Base-by-base conservation (phyloP, 2,113 vertebrate genomes). In the Notothenia rossii region DNA sequence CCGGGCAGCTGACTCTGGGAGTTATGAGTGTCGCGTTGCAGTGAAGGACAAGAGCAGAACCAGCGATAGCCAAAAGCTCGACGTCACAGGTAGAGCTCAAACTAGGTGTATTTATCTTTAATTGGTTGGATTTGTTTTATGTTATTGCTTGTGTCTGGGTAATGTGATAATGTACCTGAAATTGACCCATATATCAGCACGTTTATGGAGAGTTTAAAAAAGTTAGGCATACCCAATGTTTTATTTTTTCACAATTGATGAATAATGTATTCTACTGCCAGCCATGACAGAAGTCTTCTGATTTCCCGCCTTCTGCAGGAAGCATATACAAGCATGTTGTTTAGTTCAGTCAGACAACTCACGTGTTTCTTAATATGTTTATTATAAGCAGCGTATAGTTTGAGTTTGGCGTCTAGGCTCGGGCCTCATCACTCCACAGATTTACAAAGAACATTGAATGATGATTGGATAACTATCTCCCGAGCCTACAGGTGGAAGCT, bases 1-100 rank as follows among this genome's bases (percentile, higher is more conserved):
- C 80, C 84, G 94, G 45, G 92, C 89, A 2, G 91, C 83, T 0
- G 80, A 95, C 86, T 92, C 95, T 1, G 95, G 94, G 1, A 79
- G 0, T 14, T 95, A 95, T 33, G 73, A 77, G 10, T 96, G 95
- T 76, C 25, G 20, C 2, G 91, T 96, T 50, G 79, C 25, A 4
- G 86, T 94, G 13, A 56, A 72, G 29, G 48, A 71, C 7, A 93
- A 91, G 69, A 51, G n/a, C 11, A 88, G 15, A 54, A 5, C 3
- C 14, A 55, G 88, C 91, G 2, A 17, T 60, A 86, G 62, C 90
- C 85, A 82, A 40, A 81, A 33, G 2, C 82, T 89, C 1, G 5
- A 61, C 0, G 81, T 91, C 55, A 68, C 20, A 91, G 95, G 95
- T 95, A 84, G 22, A 55, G 17, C 11, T 29, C 29, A 29, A 29